Evolutionary conservation across 30 jellyfish, hydroid and myxozoan genomes (phyloP), one percentile per base, ranked within the genome.

Genomic region (Hydra vulgaris): DNA sequence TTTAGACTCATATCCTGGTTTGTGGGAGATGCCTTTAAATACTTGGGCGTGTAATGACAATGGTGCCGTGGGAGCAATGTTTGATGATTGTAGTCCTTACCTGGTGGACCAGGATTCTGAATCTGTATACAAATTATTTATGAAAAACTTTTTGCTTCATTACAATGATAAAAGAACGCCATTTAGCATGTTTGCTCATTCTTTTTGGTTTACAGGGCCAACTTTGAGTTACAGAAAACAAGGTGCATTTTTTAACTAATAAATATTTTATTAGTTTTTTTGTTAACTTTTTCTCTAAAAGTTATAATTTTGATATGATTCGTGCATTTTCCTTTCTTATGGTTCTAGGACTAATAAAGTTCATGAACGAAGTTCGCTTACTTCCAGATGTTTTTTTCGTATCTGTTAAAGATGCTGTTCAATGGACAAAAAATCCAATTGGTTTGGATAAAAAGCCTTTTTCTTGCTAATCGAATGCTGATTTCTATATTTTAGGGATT

Each of bases 21-120:
- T 90, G 17, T 90, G 95, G 94, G 97, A 90, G 71, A 27, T 90
- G 20, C 97, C 97, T 21, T 71, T 90, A 88, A 81, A 88, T 7
- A 85, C 61, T 40, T 40, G 78, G 23, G 79, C 18, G 56, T 25
- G 80, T 83, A 78, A 76, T 17, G 88, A 86, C 25, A 71, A 56
- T 66, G 25, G 21, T 25, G 21, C 23, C 18, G 55, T 7, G 26
- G 85, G 96, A 73, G 53, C 82, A 55, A 85, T 81, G 91, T 74
- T 84, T n/a, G 95, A 89, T 70, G 92, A 70, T 27, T 89, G 96
- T 73, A 52, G 78, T 0, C 23, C 54, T 18, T 80, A 86, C 15
- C 73, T 8, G 1, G 73, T 18, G 5, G 83, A 75, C 56, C 52
- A 54, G 8, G 19, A 67, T 25, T 22, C 52, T 26, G 25, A n/a